phyloP scores from a whole-genome alignment of 2,888 invertebrate genomes.

The Romanomermis culicivorax region DNA sequence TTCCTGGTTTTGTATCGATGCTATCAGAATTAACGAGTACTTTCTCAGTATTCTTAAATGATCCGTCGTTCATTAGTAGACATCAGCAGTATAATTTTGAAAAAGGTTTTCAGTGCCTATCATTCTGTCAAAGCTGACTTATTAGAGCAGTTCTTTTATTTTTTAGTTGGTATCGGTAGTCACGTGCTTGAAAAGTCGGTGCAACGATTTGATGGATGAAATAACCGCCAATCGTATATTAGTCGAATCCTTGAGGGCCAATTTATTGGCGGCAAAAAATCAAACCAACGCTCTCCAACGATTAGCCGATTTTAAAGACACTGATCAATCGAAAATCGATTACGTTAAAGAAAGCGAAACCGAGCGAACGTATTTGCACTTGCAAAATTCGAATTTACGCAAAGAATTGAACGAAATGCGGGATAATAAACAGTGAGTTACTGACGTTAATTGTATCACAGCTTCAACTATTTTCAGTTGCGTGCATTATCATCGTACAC shows the following conservation, averaged over 20 bases:
- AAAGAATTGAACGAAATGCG: not conserved
- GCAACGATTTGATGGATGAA: slow-evolving; percentile 19
- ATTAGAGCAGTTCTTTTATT: too few species aligned
- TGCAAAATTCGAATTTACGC: not conserved
- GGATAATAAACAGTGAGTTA: not conserved
- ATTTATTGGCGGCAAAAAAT: slow-evolving; percentile 18
- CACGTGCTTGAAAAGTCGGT: slow-evolving; percentile 16
- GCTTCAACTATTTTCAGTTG: too few species aligned
- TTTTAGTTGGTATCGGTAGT: slow-evolving; percentile 5
- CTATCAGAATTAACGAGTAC: too few species aligned
- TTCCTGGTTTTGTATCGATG: not conserved
- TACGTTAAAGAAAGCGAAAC: not conserved
- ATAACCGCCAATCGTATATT: slow-evolving; percentile 19
- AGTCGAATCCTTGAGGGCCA: slow-evolving; percentile 16
- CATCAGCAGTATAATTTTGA: too few species aligned
- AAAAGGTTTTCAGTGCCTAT: too few species aligned
- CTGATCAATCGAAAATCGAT: not conserved
- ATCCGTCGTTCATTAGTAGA: too few species aligned
- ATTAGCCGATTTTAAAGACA: not conserved
- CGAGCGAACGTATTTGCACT: not conserved
- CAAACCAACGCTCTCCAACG: slow-evolving; percentile 20
- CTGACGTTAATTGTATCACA: not conserved
- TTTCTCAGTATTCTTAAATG: too few species aligned
- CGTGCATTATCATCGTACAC: too few species aligned
- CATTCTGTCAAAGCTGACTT: too few species aligned